Evolutionary conservation across 2,113 vertebrate genomes (phyloP).

Genomic region (Tetraodon nigroviridis): DNA sequence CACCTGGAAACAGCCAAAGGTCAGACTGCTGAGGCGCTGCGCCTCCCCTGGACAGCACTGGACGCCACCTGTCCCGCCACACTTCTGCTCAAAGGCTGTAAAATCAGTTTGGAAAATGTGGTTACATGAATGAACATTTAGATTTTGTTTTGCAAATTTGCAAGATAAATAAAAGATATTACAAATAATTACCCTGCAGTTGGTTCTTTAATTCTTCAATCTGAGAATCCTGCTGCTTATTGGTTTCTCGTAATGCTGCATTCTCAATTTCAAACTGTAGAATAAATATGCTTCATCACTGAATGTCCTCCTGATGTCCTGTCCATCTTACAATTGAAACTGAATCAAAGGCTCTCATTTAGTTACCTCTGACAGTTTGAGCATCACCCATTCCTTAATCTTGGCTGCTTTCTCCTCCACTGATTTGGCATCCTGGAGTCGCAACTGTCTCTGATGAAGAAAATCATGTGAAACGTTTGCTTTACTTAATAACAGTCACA

Average conservation of each 20-base stretch:
- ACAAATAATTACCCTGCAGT: constrained; percentile 78
- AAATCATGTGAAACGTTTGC: background rate
- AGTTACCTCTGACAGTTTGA: constrained; percentile 91
- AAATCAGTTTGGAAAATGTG: background rate
- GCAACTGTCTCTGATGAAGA: constrained; percentile 83
- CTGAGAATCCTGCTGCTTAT: constrained; percentile 85
- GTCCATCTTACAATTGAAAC: too few species aligned
- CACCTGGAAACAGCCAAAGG: constrained; percentile 91
- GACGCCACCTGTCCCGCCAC: constrained; percentile 40
- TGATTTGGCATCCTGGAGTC: constrained; percentile 90
- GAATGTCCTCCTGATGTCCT: background rate
- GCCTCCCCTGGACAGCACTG: constrained; percentile 78
- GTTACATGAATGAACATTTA: too few species aligned
- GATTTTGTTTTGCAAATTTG: too few species aligned
- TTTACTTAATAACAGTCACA: background rate
- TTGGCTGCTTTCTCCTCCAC: constrained; percentile 98
- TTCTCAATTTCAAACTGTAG: constrained; percentile 91
- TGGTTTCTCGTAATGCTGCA: constrained; percentile 83
- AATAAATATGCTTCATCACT: background rate
- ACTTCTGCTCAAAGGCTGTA: constrained; percentile 78
- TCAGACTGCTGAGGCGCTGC: constrained; percentile 88
- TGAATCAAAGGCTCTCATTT: background rate
- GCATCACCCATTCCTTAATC: constrained; percentile 98
- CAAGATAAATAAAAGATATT: too few species aligned
- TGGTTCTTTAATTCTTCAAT: constrained; percentile 83